Base-by-base conservation (phyloP, 2,797 vertebrate species). In the Rachycentron canadum region DNA sequence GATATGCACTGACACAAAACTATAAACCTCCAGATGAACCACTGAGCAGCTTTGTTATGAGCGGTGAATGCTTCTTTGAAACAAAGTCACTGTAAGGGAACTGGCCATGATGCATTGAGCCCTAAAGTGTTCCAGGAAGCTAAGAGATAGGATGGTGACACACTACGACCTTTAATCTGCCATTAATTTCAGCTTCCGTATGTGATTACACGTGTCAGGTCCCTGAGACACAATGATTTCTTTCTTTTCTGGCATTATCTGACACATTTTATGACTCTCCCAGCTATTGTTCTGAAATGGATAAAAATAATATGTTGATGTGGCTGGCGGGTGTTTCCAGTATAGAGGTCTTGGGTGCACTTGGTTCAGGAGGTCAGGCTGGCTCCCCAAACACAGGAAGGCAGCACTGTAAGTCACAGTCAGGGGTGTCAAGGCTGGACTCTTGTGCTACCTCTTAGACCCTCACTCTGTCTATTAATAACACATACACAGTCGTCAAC, bases 361-460 rank as follows among this genome's bases (percentile, higher is more conserved):
- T 17, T 69, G 68, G 91, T 87, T 90, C 86, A 91, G 75, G 76
- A 89, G 88, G 89, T 92, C 88, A 87, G 50, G 70, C 76, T 53
- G 79, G 88, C 88, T 94, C 91, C 91, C 92, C 85, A 85, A 95
- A 93, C 93, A 94, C 93, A 95, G 92, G 92, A 92, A 94, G 88
- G 69, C 76, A 86, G 73, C 78, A 81, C 81, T 90, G 89, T 86
- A 86, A 91, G 89, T 88, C 82, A 89, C 55, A 88, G 91, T 88
- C 78, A 69, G 62, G 69, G 76, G 83, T 86, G 86, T 93, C 93
- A 92, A 92, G 93, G 90, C 87, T 91, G 86, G 78, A 90, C 77
- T 71, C 83, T 81, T 57, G 83, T 81, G 82, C 71, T 88, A 75
- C 70, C 61, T 86, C 70, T 88, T 66, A 81, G 88, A 88, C 81